Percentiles rank a stretch among this genome's conserved stretches.
Conservation (phyloP, 2,113 vertebrate species). For the Pionites leucogaster region DNA sequence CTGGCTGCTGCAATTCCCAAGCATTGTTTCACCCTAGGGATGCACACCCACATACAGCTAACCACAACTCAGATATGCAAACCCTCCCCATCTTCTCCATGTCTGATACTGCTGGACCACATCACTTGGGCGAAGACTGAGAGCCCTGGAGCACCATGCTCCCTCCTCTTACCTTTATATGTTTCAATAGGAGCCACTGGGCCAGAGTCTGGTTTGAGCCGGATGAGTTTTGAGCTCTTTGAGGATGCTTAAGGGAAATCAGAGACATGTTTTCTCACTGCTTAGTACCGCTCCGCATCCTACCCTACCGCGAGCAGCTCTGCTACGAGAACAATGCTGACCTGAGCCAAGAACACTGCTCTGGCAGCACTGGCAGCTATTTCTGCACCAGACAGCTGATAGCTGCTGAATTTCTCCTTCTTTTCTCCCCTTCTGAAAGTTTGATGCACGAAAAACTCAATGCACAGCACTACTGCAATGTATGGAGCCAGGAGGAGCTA, state of each 20-base stretch:
- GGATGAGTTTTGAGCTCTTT: slow-evolving; percentile 84
- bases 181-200: slow-evolving; percentile 81
- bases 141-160: fast-evolving
- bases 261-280: slow-evolving; percentile 19
- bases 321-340: background rate
- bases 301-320: background rate
- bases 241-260: slow-evolving; percentile 80
- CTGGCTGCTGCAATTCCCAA: background rate
- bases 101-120: background rate
- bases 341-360: background rate
- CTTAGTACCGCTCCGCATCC: fast-evolving
- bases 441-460: background rate
- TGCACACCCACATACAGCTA: background rate
- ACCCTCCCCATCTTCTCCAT: background rate
- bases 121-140: background rate
- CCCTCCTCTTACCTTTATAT: slow-evolving; percentile 85
- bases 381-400: slow-evolving; percentile 11
- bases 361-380: background rate
- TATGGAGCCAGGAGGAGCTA: background rate
- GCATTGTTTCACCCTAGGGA: background rate
- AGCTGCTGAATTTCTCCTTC: background rate
- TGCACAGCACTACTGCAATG: fast-evolving
- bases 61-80: fast-evolving
- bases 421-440: background rate
- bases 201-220: slow-evolving; percentile 80